These are phyloP conservation scores for Amphiprion clarkii DNA, from an alignment of 2,797 vertebrate genomes.

Conservation along the genomic window DNA sequence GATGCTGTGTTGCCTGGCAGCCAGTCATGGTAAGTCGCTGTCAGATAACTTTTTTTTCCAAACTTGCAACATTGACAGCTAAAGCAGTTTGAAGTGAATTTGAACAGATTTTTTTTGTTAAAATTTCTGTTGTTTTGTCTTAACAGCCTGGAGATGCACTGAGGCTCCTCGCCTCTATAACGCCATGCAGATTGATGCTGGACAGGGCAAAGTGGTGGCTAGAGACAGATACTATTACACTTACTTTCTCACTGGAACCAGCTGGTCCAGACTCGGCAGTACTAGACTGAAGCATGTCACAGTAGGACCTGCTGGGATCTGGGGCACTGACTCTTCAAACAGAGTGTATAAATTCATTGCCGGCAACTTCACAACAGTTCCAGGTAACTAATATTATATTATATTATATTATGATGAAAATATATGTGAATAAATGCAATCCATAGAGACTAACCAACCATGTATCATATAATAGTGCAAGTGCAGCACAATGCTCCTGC, in stretches of 20 bases:
- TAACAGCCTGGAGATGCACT: slow-evolving; percentile 12
- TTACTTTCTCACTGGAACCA: not conserved
- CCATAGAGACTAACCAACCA: not conserved
- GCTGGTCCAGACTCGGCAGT: slow-evolving; percentile 9
- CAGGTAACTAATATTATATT: slow-evolving; percentile 13
- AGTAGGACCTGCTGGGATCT: slow-evolving; percentile 48
- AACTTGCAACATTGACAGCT: not conserved
- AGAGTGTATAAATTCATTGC: slow-evolving; percentile 27
- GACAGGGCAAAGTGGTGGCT: slow-evolving; percentile 36
- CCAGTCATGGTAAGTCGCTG: slow-evolving; percentile 23
- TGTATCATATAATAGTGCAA: not conserved
- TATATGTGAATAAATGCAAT: not conserved
- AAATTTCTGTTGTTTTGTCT: not conserved
- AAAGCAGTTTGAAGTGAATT: not conserved
- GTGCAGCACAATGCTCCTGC: too few relatives aligned
- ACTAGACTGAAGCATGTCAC: slow-evolving; percentile 26
- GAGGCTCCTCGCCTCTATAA: not conserved
- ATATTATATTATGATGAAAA: not conserved
- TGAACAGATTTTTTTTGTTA: not conserved
- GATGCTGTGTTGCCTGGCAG: slow-evolving; percentile 25
- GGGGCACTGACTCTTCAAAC: not conserved
- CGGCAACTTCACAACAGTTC: accelerated
- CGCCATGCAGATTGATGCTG: slow-evolving; percentile 53
- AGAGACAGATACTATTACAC: not conserved
- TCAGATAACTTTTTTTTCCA: not conserved